These are phyloP conservation scores for Macquaria ambigua DNA, from an alignment of 2,113 vertebrate genomes.

Conservation along the genomic window DNA sequence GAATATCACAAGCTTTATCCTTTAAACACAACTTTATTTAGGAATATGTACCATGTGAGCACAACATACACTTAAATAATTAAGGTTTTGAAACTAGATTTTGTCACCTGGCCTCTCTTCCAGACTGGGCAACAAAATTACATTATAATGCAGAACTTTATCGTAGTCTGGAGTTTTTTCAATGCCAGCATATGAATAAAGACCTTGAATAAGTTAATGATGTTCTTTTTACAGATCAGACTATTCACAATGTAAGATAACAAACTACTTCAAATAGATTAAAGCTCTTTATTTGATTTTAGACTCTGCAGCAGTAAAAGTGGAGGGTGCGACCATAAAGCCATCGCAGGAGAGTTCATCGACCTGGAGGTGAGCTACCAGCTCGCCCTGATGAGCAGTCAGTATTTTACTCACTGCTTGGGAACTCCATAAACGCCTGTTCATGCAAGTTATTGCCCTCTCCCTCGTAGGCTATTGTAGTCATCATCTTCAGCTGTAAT, in stretches of 20 bases:
- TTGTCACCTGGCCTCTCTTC: too few relatives aligned
- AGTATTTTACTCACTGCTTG: constrained; percentile 64
- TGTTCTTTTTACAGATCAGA: constrained; percentile 25
- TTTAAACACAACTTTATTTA: too few relatives aligned
- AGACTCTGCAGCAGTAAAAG: constrained; percentile 54
- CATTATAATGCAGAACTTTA: too few relatives aligned
- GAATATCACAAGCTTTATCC: too few relatives aligned
- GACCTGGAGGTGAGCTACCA: constrained; percentile 67
- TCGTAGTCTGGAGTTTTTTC: background rate
- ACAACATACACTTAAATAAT: too few relatives aligned
- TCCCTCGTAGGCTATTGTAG: constrained; percentile 42
- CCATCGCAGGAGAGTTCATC: constrained; percentile 59
- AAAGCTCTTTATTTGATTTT: constrained; percentile 58
- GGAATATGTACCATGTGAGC: too few relatives aligned
- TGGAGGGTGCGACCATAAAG: constrained; percentile 57
- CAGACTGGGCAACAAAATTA: too few relatives aligned
- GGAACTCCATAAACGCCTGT: constrained; percentile 62
- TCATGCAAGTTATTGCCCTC: constrained; percentile 66
- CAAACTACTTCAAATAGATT: constrained; percentile 13
- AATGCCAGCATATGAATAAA: background rate
- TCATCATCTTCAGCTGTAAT: constrained; percentile 64
- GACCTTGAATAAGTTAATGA: constrained; percentile 20
- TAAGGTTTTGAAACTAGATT: too few relatives aligned
- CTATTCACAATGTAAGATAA: constrained; percentile 37
- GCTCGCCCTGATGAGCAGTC: constrained; percentile 55